These are phyloP conservation scores for Empidonax traillii DNA, from an alignment of 2,113 vertebrate species.

Conservation along the genomic window DNA sequence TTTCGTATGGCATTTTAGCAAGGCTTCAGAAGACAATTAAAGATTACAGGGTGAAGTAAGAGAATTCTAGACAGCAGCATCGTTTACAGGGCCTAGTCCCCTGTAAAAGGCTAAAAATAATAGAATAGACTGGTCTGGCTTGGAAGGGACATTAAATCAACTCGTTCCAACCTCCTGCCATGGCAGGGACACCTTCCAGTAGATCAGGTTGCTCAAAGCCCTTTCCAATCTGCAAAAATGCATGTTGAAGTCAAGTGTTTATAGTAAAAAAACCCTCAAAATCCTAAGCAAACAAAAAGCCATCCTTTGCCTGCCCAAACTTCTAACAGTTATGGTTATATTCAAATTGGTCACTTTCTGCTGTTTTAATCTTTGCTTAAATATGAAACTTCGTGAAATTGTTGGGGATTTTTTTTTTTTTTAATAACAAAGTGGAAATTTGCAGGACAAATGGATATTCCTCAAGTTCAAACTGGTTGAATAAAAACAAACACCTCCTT, in stretches of 20 bases:
- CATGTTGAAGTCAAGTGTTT: not conserved
- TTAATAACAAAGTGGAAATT: not conserved
- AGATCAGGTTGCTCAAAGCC: not conserved
- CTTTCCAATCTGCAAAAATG: not conserved
- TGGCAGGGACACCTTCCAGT: not conserved
- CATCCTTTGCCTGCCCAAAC: not conserved
- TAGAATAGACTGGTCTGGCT: not conserved
- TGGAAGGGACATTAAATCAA: not conserved
- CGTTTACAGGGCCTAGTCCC: not conserved
- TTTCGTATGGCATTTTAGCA: not conserved
- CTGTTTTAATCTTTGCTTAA: not conserved
- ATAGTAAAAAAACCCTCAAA: not conserved
- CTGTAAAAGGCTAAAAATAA: not conserved
- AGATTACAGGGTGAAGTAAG: not conserved
- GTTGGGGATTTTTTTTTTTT: not conserved
- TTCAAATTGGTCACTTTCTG: not conserved
- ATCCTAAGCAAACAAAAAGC: not conserved
- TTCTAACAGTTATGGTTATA: not conserved
- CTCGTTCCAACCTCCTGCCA: not conserved
- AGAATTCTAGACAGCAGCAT: not conserved
- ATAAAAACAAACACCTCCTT: not conserved
- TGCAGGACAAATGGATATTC: not conserved
- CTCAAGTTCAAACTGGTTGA: not conserved
- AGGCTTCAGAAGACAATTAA: not conserved
- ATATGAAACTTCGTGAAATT: not conserved